Percentiles rank a stretch among this genome's conserved stretches.
These are phyloP conservation scores for Spodoptera exigua DNA, from an alignment of 2,888 invertebrate genomes.

Conservation along the genomic window DNA sequence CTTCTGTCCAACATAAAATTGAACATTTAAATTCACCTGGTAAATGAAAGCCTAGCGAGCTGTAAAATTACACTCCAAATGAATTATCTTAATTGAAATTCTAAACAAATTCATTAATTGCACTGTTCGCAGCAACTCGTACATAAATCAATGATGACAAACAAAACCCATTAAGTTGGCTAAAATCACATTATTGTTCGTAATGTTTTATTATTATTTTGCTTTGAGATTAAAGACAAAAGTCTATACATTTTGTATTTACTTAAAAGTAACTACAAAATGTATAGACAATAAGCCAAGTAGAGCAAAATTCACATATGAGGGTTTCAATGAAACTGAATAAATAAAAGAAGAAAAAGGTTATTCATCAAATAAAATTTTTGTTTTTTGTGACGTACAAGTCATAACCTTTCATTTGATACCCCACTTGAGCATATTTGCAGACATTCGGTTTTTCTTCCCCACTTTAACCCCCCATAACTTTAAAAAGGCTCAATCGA, in stretches of 20 bases:
- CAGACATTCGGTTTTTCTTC: too few relatives aligned
- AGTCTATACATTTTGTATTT: conserved; percentile 1
- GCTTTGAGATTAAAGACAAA: conserved; percentile 3
- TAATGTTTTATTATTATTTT: conserved; percentile 20
- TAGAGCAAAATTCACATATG: too few relatives aligned
- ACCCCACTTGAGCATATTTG: too few relatives aligned
- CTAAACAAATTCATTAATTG: conserved; percentile 12
- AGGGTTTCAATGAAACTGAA: too few relatives aligned
- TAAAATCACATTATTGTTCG: conserved; percentile 8
- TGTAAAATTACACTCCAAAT: background rate
- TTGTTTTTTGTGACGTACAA: too few relatives aligned
- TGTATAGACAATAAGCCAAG: too few relatives aligned
- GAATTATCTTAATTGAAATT: conserved; percentile 12
- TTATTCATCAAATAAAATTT: too few relatives aligned
- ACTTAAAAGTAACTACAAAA: background rate
- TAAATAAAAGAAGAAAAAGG: too few relatives aligned
- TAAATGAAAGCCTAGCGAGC: background rate
- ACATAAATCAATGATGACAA: conserved; percentile 12
- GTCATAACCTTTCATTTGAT: too few relatives aligned
- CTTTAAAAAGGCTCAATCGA: too few relatives aligned
- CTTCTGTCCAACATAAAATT: background rate
- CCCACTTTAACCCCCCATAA: too few relatives aligned
- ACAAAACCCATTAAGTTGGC: conserved; percentile 20
- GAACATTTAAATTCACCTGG: background rate
- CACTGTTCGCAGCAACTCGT: conserved; percentile 8